Evolutionary conservation across 2,113 vertebrate species (phyloP).

Genomic region (Pterophyllum scalare): DNA sequence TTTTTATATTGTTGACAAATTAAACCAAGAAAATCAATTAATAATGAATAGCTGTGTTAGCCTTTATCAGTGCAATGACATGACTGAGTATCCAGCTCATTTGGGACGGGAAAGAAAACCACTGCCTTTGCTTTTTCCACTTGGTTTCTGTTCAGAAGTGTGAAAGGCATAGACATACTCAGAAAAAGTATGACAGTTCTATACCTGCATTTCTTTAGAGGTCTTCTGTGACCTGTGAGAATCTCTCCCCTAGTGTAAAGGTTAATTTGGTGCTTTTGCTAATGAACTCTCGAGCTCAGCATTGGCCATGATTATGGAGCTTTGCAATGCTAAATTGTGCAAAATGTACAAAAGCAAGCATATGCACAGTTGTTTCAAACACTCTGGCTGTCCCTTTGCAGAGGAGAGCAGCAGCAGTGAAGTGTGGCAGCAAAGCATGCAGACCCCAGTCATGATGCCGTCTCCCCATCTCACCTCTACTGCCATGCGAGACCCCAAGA

Average conservation of each 20-base stretch:
- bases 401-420: slow-evolving; percentile 99
- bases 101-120: neutral
- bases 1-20: neutral
- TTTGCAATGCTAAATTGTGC: neutral
- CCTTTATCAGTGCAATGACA: neutral
- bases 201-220: neutral
- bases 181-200: neutral
- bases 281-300: neutral
- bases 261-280: neutral
- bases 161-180: neutral
- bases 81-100: neutral
- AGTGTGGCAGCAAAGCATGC: slow-evolving; percentile 93
- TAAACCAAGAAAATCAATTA: neutral
- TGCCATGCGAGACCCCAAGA: slow-evolving; percentile 95
- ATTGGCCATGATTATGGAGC: neutral
- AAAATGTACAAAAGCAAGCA: neutral
- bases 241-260: neutral
- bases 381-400: slow-evolving; percentile 64
- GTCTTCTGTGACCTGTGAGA: neutral
- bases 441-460: slow-evolving; percentile 96
- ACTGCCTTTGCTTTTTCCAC: neutral
- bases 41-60: neutral
- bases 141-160: neutral
- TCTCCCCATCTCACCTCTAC: slow-evolving; percentile 96
- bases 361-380: neutral